Evolutionary conservation across 2,113 vertebrate genomes (phyloP).

Genomic region (Rhinogobius similis): DNA sequence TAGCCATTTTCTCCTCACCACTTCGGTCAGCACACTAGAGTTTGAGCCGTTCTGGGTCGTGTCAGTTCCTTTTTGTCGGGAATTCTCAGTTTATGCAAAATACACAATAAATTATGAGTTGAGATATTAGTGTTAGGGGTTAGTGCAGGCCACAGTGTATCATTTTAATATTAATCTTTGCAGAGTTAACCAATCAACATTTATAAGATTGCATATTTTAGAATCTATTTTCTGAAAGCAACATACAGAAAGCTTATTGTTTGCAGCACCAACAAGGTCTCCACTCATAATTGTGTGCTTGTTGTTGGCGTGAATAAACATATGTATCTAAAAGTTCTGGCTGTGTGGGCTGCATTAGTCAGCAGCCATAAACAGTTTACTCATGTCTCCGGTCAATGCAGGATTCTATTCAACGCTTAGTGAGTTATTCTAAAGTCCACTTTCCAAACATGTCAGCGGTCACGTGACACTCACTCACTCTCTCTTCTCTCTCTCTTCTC

Average conservation of each 20-base stretch:
- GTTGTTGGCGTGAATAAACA: no score
- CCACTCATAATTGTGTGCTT: neutral
- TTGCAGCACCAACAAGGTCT: neutral
- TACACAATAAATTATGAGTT: neutral
- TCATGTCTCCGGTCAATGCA: neutral
- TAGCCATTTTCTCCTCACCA: slow-evolving; percentile 10
- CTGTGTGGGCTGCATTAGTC: no score
- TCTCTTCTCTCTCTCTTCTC: slow-evolving; percentile 21
- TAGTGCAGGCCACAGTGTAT: no score
- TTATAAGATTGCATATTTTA: no score
- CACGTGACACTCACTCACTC: slow-evolving; percentile 42
- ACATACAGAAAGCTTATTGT: neutral
- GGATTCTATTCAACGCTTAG: neutral
- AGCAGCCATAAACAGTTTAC: neutral
- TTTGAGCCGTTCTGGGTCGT: slow-evolving; percentile 18
- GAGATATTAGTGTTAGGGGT: neutral
- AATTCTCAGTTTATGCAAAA: slow-evolving; percentile 5
- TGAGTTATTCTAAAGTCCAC: neutral
- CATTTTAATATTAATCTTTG: no score
- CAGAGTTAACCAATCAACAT: no score
- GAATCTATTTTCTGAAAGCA: neutral
- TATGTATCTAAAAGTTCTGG: no score
- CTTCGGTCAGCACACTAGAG: slow-evolving; percentile 24
- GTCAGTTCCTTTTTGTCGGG: slow-evolving; percentile 29
- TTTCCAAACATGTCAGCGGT: slow-evolving; percentile 7